Base-by-base conservation (phyloP, 1,140 invertebrate genomes). In the Melipona quadrifasciata region DNA sequence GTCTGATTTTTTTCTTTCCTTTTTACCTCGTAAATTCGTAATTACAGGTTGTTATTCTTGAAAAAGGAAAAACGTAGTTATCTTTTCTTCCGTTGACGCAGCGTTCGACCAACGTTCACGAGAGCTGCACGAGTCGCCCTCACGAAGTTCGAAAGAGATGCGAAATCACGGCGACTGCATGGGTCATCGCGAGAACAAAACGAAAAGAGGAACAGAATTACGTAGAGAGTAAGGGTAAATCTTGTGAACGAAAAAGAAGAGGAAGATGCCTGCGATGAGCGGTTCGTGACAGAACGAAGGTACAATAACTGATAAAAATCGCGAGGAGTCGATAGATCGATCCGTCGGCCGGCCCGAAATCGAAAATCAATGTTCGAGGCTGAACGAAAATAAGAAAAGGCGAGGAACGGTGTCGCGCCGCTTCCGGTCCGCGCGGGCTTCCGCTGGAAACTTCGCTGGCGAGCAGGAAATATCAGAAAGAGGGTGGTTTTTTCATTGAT, bases 291-390 rank as follows among this genome's bases (percentile, higher is more conserved):
- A 61, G 55, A 86, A 89, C 34, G 79, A 81, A 82, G 90, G 6
- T 47, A 8, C 39, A 47, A 84, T 77, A 86, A 87, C 87, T 90
- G 80, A 75, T 77, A 61, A 89, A 82, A 67, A 88, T 83, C 89
- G 88, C 82, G 89, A 80, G 84, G 82, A 82, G 84, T 89, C 84
- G 82, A 90, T 90, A 89, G 93, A 93, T 94, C 92, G 90, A 92
- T 93, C 90, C 86, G 91, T 92, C 88, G 83, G 91, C 79, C 85
- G 91, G 87, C 86, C 88, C 93, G 85, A 85, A 90, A 61, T 87
- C 58, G 73, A 87, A 87, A 81, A 81, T 68, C 87, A 82, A 87
- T 76, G 77, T 55, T 47, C 55, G 68, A 77, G 34, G 16, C 24
- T 34, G 67, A 80, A 80, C 79, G 55, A 51, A 72, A 80, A 31